A percentile compares a stretch with the other conserved stretches of the same genome.
Conservation (phyloP, 2,797 vertebrate species). For the Cuculus canorus region DNA sequence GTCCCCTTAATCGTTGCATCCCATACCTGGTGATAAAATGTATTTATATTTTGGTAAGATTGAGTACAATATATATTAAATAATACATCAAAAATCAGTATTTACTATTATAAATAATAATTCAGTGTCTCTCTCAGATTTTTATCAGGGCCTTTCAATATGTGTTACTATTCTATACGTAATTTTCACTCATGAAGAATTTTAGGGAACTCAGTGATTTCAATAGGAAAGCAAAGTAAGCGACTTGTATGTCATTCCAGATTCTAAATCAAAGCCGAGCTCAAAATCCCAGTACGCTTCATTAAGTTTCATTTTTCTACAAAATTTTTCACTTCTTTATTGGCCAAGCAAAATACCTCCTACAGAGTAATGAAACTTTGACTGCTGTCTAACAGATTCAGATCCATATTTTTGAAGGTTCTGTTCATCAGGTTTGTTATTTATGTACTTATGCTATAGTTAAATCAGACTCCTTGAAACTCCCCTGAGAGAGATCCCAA, state of each 20-base stretch:
- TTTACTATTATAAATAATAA: background rate
- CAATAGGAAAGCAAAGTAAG: background rate
- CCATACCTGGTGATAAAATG: background rate
- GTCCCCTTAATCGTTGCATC: background rate
- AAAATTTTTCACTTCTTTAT: background rate
- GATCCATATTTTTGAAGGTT: background rate
- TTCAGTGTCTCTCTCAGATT: background rate
- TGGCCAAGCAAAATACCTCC: background rate
- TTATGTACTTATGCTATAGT: background rate
- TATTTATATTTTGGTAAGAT: background rate
- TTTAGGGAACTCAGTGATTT: background rate
- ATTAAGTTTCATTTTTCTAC: background rate
- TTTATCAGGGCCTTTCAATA: background rate
- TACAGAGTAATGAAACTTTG: background rate
- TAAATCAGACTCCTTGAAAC: background rate
- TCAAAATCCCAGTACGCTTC: background rate
- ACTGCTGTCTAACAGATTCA: background rate
- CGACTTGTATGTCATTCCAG: background rate
- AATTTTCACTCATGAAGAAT: background rate
- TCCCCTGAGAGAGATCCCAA: background rate
- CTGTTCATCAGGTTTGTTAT: background rate
- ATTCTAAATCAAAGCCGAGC: background rate
- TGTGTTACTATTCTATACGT: background rate
- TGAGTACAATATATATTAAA: background rate
- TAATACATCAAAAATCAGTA: background rate